Evolutionary conservation across 2,888 invertebrate genomes (phyloP), one percentile per base, ranked within the genome.

Genomic region (Chymomyza caudatula): DNA sequence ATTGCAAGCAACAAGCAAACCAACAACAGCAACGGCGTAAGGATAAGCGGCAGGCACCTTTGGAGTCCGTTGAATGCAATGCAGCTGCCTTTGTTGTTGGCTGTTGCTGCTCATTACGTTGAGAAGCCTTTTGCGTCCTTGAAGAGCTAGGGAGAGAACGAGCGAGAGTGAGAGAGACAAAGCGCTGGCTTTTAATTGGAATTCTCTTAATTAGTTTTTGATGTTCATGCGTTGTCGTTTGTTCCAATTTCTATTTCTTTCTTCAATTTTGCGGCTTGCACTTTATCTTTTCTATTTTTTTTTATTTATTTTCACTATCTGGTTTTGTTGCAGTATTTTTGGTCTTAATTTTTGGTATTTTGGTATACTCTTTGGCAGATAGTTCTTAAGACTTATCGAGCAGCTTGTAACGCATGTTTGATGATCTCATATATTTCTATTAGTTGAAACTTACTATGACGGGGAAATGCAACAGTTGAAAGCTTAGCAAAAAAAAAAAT

Each of bases 131-230:
- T 57, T 5, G 19, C 47, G 15, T 15, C 47, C 49, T 58, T 63
- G 29, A 37, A 37, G 29, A 37, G n/a, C n/a, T n/a, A n/a, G 29
- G 11, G 29, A 8, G 29, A 37, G 0, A 13, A 37, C 11, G 29
- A 11, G 29, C 5, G 11, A 11, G 11, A 29, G 29, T 4, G 11
- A 11, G 1, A 37, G 29, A 37, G 29, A 37, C 11, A 37, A 4
- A 37, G 11, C 29, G 29, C 29, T 19, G 8, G 5, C 51, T 20
- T 51, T 64, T 69, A 71, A 68, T 76, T 74, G 77, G 65, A 69
- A 77, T 69, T 67, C 69, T 74, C 77, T 77, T 76, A 76, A 76
- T 76, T 76, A 76, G 76, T 76, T 76, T 76, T 71, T 74, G 69
- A 73, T 74, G 73, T 67, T 63, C 52, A 56, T 59, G 42, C 42